Percentiles rank a stretch among this genome's conserved stretches.
phyloP scores from a whole-genome alignment of 2,797 vertebrate genomes.

The Phrynocephalus guinanensis region DNA sequence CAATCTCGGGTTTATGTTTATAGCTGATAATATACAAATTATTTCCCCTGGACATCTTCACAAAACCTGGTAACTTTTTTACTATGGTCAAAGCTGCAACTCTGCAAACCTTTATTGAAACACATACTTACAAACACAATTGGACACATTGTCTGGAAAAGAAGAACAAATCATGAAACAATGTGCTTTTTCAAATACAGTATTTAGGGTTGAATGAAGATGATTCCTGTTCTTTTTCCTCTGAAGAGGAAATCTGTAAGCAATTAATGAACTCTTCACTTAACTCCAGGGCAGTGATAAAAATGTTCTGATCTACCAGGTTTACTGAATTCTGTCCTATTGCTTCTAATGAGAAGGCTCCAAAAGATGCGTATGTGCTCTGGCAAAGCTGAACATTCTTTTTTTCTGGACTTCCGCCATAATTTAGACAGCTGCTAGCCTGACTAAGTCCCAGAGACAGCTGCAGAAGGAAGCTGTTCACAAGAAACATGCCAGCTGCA shows the following conservation, averaged over 20 bases:
- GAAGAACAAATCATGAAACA: neutral
- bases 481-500: neutral
- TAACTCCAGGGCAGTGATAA: neutral
- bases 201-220: neutral
- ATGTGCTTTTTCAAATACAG: neutral
- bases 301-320: neutral
- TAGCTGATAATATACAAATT: too few species aligned
- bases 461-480: neutral
- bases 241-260: neutral
- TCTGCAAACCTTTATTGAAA: neutral
- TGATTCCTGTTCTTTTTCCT: neutral
- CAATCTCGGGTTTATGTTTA: too few species aligned
- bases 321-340: neutral
- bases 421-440: neutral
- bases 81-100: too few species aligned
- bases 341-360: neutral
- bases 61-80: too few species aligned
- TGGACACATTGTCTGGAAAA: neutral
- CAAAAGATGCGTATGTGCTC: neutral
- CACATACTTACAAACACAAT: neutral
- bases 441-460: neutral
- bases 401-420: neutral
- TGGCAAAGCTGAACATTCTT: neutral
- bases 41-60: too few species aligned
- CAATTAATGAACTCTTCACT: neutral